Conservation (phyloP, 2,888 invertebrate species). For the Pasiphila rectangulata region DNA sequence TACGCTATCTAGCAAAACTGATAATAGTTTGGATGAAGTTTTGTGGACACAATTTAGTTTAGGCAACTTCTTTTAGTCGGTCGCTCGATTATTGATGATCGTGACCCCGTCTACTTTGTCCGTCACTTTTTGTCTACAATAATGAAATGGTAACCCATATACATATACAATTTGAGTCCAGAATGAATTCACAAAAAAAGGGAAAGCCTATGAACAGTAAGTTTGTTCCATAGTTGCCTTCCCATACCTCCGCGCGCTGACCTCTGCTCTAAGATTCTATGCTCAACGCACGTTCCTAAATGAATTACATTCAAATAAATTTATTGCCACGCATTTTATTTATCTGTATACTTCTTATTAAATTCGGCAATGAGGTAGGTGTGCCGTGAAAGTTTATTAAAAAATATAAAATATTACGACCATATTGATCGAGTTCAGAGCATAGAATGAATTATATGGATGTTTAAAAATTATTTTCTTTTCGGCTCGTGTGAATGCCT, state of each 20-base stretch:
- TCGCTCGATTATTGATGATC: no score
- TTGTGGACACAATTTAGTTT: no score
- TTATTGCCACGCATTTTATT: conserved; percentile 40
- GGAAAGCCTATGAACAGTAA: not conserved
- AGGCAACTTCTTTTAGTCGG: no score
- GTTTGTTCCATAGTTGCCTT: not conserved
- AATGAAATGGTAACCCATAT: no score
- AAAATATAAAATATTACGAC: conserved; percentile 36
- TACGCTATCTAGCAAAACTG: no score
- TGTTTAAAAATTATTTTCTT: conserved; percentile 25
- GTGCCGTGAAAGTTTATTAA: conserved; percentile 43
- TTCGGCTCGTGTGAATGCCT: conserved; percentile 25
- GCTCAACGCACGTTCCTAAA: conserved; percentile 30
- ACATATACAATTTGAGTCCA: no score
- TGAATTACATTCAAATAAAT: conserved; percentile 45
- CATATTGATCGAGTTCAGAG: conserved; percentile 33
- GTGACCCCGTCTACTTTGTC: no score
- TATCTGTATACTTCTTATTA: conserved; percentile 48
- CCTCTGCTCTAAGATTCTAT: conserved; percentile 24
- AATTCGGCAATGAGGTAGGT: conserved; percentile 42
- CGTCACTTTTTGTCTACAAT: no score
- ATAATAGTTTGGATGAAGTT: no score
- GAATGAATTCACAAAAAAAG: no score
- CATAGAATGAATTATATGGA: conserved; percentile 15
- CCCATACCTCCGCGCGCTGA: conserved; percentile 14